These are phyloP conservation scores for Drosophila nikananu DNA, from an alignment of 1,140 invertebrate genomes.

Conservation along the genomic window DNA sequence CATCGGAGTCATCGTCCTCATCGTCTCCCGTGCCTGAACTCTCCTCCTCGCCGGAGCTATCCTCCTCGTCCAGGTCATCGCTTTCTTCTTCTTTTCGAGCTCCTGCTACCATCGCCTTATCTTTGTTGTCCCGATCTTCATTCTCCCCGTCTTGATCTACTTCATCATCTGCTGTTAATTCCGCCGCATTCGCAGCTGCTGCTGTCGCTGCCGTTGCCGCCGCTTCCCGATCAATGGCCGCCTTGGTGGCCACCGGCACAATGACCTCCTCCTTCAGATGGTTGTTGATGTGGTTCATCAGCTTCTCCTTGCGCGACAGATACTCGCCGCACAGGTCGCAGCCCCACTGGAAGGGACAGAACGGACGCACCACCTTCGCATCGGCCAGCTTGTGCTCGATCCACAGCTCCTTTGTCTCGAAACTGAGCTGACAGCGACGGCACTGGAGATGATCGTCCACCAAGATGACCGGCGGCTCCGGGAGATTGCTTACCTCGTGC, in stretches of 20 bases:
- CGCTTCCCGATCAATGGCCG: conserved; percentile 15
- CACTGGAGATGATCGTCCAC: conserved; percentile 70
- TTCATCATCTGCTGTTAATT: not conserved
- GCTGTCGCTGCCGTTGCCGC: not conserved
- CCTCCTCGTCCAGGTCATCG: conserved; percentile 39
- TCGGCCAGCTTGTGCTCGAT: conserved; percentile 83
- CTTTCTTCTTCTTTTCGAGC: conserved; percentile 2
- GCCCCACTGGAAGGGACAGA: conserved; percentile 83
- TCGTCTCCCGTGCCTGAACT: conserved; percentile 35
- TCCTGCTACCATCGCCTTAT: not conserved
- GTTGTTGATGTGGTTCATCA: conserved; percentile 83
- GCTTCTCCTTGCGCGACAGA: conserved; percentile 83
- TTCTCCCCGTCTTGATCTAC: not conserved
- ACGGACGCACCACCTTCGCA: conserved; percentile 76
- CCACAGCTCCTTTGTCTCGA: conserved; percentile 77
- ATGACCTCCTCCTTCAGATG: conserved; percentile 80
- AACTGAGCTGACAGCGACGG: conserved; percentile 69
- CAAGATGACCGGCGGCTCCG: conserved; percentile 71
- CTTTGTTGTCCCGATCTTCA: not conserved
- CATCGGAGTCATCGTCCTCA: conserved; percentile 19
- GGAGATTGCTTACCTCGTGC: conserved; percentile 76
- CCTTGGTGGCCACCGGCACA: conserved; percentile 63
- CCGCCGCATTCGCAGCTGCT: not conserved
- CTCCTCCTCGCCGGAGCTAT: conserved; percentile 20
- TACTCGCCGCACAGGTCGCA: conserved; percentile 84